Conservation (phyloP, 2,888 invertebrate genomes). For the Mellilla xanthometata region DNA sequence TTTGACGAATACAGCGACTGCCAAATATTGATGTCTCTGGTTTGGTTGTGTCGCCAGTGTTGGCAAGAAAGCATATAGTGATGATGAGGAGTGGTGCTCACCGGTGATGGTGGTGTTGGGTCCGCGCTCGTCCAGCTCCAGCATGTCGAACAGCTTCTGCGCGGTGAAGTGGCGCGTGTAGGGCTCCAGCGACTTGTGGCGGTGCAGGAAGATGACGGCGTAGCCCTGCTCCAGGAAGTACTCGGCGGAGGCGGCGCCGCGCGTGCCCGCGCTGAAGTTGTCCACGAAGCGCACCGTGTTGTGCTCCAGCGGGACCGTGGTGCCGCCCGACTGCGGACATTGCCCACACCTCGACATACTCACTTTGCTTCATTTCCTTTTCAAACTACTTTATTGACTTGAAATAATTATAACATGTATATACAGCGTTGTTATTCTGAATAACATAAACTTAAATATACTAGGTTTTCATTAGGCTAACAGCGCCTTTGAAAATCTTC, state of each 20-base stretch:
- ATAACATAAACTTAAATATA: no score
- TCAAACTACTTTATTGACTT: no score
- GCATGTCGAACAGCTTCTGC: conserved; percentile 90
- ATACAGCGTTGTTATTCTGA: no score
- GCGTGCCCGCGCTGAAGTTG: conserved; percentile 98
- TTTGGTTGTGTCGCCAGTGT: no score
- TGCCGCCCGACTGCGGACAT: conserved; percentile 94
- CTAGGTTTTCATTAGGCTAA: no score
- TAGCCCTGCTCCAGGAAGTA: conserved; percentile 93
- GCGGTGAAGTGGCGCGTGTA: conserved; percentile 94
- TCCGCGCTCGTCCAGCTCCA: conserved; percentile 85
- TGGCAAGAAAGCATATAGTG: no score
- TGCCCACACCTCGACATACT: no score
- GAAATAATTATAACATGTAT: no score
- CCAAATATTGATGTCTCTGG: no score
- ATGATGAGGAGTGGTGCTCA: conserved; percentile 42
- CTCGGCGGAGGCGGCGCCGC: conserved; percentile 97
- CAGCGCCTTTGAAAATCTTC: no score
- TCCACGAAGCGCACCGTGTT: conserved; percentile 99
- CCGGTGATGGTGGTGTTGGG: conserved; percentile 86
- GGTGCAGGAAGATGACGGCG: conserved; percentile 96
- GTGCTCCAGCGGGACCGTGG: conserved; percentile 97
- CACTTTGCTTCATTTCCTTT: no score
- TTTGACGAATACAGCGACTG: no score
- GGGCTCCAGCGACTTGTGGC: conserved; percentile 94